phyloP scores from a whole-genome alignment of 2,113 vertebrate species.

The Cepphus grylle region DNA sequence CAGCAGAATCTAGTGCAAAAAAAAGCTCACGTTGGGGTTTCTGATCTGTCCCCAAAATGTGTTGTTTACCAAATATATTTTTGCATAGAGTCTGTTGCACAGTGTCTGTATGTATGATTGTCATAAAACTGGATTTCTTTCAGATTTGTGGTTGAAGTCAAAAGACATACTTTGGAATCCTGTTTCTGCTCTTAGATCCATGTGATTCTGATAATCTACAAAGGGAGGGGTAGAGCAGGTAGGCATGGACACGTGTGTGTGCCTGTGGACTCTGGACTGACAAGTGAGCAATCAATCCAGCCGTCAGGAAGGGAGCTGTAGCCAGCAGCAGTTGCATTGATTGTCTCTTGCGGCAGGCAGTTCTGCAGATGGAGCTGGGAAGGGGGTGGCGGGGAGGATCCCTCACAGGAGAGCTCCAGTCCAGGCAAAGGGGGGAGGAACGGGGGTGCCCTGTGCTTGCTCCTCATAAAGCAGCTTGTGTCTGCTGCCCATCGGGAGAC shows the following conservation, averaged over 20 bases:
- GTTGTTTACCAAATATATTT: background rate
- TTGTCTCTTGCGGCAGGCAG: background rate
- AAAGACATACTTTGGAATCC: background rate
- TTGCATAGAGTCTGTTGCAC: background rate
- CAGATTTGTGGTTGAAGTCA: background rate
- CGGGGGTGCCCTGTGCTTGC: background rate
- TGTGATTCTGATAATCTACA: background rate
- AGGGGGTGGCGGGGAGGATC: background rate
- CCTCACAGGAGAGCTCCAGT: background rate
- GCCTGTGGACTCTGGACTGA: background rate
- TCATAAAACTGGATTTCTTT: background rate
- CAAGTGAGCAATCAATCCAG: constrained; percentile 18
- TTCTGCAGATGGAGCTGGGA: background rate
- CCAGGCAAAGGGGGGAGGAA: background rate
- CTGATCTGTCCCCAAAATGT: background rate
- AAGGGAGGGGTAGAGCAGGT: background rate
- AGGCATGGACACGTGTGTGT: background rate
- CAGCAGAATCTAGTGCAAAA: background rate
- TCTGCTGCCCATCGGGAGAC: background rate
- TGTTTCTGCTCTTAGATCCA: background rate
- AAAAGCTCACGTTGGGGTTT: background rate
- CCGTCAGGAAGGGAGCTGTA: background rate
- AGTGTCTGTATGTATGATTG: background rate
- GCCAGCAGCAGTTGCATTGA: constrained; percentile 18
- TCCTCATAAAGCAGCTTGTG: background rate